Base-by-base conservation (phyloP, 2,113 vertebrate species). In the Salvelinus sp. region DNA sequence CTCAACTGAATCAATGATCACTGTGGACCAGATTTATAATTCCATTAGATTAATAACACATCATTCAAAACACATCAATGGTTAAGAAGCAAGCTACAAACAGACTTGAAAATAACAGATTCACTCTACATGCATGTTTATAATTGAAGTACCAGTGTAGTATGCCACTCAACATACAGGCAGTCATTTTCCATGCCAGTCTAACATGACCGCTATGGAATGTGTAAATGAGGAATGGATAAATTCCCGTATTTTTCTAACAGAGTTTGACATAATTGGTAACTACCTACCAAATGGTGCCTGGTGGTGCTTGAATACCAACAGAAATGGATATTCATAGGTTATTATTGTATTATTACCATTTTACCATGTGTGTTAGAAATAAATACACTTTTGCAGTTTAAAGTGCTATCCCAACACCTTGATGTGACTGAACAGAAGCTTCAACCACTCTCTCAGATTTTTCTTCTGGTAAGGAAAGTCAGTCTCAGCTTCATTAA, bases 41-140 rank as follows among this genome's bases (percentile, higher is more conserved):
- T 76, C 50, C 70, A 63, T 84, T 50, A 77, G 68, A 82, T 74
- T 77, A 69, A 75, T 73, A 78, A 50, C 18, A 71, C 74, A 78
- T 54, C 64, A 23, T 33, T 47, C 48, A 47, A 68, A 25, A 73
- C 64, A 76, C 69, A 80, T 79, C 25, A 77, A 71, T 74, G 33
- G 69, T 54, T 65, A 33, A 66, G 38, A 2, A 20, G 60, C 38
- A 2, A 18, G 22, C 25, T 83, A 62, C 71, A 63, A 72, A 68
- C 28, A n/a, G 5, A 76, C 60, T 66, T 65, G 25, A 63, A 81
- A 73, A 79, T 72, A 76, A 66, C 47, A 12, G 23, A 25, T 23
- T 23, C 7, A 63, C n/a, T n/a, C n/a, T 18, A 23, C 10, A 25
- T 22, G 9, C 60, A 22, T 9, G 22, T 63, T 18, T 54, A 18